Conservation (phyloP, 1,140 invertebrate genomes). For the Drosophila seguyi region DNA sequence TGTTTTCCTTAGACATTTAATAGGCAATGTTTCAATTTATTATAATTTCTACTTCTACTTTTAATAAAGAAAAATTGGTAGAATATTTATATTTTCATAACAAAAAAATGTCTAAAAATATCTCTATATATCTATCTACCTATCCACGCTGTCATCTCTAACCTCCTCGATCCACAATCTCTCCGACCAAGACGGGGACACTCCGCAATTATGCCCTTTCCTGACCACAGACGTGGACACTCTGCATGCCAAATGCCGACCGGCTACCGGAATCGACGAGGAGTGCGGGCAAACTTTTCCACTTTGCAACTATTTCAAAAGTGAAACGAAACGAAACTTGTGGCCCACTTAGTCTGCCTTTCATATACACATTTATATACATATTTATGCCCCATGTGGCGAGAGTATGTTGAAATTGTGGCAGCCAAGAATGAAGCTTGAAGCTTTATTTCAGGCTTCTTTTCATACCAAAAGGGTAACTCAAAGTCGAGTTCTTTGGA, state of each 20-base stretch:
- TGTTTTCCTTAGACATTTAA: too few relatives aligned
- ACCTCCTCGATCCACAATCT: background rate
- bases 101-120: too few relatives aligned
- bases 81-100: too few relatives aligned
- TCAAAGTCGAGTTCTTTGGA: background rate
- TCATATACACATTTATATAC: constrained; percentile 12
- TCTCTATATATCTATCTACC: background rate
- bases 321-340: constrained; percentile 81
- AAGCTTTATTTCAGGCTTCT: too few relatives aligned
- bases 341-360: constrained; percentile 19
- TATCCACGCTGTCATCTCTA: constrained; percentile 19
- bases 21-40: too few relatives aligned
- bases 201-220: constrained; percentile 50
- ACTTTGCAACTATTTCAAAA: constrained; percentile 84
- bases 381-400: background rate
- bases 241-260: constrained; percentile 70
- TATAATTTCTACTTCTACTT: too few relatives aligned
- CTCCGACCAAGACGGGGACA: constrained; percentile 14
- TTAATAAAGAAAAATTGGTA: too few relatives aligned
- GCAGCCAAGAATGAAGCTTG: background rate
- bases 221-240: constrained; percentile 69
- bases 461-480: too few relatives aligned
- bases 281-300: constrained; percentile 75
- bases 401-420: background rate
- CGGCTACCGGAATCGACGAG: constrained; percentile 10